A percentile compares a stretch with the other conserved stretches of the same genome.
These are phyloP conservation scores for Chloebia gouldiae DNA, from an alignment of 2,113 vertebrate genomes.

Conservation along the genomic window DNA sequence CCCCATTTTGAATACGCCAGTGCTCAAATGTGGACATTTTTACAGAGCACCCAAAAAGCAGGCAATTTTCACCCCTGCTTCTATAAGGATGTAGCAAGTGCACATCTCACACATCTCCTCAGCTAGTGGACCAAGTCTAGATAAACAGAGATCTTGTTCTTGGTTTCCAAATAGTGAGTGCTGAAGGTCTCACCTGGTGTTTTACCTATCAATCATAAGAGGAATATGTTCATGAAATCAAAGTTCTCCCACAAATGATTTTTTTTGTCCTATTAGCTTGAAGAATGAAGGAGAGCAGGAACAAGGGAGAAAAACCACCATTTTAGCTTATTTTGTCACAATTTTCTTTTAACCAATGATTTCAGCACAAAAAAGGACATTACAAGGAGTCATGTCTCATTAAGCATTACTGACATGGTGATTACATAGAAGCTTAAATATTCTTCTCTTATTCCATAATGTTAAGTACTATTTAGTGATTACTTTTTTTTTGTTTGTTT, in stretches of 20 bases:
- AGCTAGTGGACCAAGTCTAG: neutral
- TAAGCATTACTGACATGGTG: neutral
- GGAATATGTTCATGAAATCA: neutral
- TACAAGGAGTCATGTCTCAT: neutral
- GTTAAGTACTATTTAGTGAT: neutral
- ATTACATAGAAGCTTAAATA: neutral
- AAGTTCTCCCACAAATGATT: neutral
- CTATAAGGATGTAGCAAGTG: neutral
- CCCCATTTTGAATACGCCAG: neutral
- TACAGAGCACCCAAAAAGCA: neutral
- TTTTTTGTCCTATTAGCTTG: neutral
- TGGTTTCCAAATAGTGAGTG: neutral
- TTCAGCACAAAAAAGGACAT: neutral
- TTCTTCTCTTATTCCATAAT: neutral
- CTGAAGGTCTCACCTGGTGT: neutral
- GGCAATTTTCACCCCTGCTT: neutral
- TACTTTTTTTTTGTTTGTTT: neutral
- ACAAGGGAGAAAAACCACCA: accelerated
- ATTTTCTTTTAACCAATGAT: neutral
- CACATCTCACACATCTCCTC: neutral
- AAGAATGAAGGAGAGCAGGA: accelerated
- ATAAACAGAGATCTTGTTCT: neutral
- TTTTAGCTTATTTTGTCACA: neutral
- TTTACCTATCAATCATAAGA: neutral
- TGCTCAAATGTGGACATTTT: neutral